Evolutionary conservation across 1,140 invertebrate species (phyloP).

Genomic region (Cydia amplana): DNA sequence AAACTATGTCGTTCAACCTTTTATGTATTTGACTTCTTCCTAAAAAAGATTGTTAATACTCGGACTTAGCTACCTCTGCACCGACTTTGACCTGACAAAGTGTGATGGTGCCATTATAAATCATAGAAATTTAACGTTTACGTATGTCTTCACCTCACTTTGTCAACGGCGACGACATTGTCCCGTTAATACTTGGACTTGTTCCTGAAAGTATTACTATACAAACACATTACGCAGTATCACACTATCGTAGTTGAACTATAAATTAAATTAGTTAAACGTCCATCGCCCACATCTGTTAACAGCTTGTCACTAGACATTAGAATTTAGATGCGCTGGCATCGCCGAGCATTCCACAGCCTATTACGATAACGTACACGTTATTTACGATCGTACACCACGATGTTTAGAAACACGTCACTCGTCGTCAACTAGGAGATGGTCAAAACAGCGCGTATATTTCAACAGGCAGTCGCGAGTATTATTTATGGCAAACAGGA

Average conservation of each 20-base stretch:
- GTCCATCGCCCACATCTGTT: background rate
- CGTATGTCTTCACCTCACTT: too few relatives aligned
- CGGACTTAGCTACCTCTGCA: too few relatives aligned
- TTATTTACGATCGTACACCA: background rate
- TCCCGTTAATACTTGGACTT: background rate
- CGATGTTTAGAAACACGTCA: conserved; percentile 26
- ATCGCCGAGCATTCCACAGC: background rate
- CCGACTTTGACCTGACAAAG: too few relatives aligned
- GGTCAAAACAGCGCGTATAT: conserved; percentile 22
- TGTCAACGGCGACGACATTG: background rate
- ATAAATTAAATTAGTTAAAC: too few relatives aligned
- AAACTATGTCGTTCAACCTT: too few relatives aligned
- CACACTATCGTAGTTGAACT: too few relatives aligned
- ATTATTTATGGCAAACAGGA: conserved; percentile 70
- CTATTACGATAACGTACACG: conserved; percentile 1
- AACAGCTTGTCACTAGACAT: background rate
- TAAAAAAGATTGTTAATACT: too few relatives aligned
- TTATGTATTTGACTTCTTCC: too few relatives aligned
- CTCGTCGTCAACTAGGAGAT: background rate
- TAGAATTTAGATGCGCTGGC: background rate
- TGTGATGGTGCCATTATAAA: too few relatives aligned
- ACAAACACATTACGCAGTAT: background rate
- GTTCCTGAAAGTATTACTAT: background rate
- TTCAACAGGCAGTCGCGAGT: conserved; percentile 32
- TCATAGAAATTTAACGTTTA: too few relatives aligned